Evolutionary conservation across 1,140 invertebrate species (phyloP).

Genomic region (Monomorium pharaonis): DNA sequence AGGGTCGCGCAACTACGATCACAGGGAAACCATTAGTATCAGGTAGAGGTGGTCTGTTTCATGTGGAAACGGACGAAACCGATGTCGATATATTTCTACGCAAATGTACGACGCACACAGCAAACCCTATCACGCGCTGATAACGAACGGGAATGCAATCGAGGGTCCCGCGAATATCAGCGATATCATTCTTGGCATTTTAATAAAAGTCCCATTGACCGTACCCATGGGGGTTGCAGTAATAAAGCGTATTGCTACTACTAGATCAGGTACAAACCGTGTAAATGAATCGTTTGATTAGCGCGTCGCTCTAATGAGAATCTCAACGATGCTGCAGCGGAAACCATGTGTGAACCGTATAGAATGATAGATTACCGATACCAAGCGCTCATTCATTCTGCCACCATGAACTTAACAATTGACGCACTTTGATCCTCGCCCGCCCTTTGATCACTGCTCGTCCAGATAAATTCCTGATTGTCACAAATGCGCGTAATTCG

Average conservation of each 20-base stretch:
- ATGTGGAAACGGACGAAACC: constrained; percentile 59
- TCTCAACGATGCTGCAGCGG: background rate
- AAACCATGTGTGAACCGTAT: background rate
- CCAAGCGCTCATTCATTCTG: constrained; percentile 28
- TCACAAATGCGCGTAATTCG: constrained; percentile 3
- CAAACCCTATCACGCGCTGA: too few relatives aligned
- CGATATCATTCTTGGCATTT: constrained; percentile 66
- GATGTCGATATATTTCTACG: constrained; percentile 38
- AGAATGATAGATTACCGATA: constrained; percentile 15
- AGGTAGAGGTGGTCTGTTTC: constrained; percentile 62
- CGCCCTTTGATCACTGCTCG: constrained; percentile 18
- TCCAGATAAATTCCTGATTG: constrained; percentile 45
- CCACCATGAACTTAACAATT: constrained; percentile 36
- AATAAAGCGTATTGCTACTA: constrained; percentile 53
- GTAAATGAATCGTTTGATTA: constrained; percentile 66
- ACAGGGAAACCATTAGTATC: constrained; percentile 59
- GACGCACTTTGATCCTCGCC: constrained; percentile 29
- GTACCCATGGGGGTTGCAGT: background rate
- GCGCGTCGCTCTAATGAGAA: constrained; percentile 43
- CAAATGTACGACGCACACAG: background rate
- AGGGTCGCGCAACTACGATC: constrained; percentile 34
- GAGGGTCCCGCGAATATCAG: background rate
- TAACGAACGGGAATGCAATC: background rate
- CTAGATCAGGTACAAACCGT: constrained; percentile 64
- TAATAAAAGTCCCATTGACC: constrained; percentile 72